These are phyloP conservation scores for Acanthurus tractus DNA, from an alignment of 2,797 vertebrate species.

Conservation along the genomic window DNA sequence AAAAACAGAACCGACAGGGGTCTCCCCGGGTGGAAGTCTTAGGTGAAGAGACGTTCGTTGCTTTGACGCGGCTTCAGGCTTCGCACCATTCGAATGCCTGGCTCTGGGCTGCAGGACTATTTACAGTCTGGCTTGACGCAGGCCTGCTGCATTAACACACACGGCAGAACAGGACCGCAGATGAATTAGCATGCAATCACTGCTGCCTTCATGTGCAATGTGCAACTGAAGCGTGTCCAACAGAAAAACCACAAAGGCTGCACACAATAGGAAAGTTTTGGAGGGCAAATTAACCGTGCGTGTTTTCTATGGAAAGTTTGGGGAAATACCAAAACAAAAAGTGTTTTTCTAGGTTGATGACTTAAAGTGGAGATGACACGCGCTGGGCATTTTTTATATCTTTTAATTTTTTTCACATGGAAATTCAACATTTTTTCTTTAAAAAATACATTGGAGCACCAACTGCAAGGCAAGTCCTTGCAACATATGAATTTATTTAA, in stretches of 20 bases:
- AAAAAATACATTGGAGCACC: neutral
- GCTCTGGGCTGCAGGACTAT: constrained; percentile 71
- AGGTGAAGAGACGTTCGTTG: constrained; percentile 38
- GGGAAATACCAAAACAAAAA: constrained; percentile 59
- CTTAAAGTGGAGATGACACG: constrained; percentile 40
- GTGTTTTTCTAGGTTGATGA: constrained; percentile 36
- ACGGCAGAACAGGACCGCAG: constrained; percentile 66
- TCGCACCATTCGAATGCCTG: constrained; percentile 55
- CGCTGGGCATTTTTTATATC: constrained; percentile 15
- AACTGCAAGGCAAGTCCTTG: neutral
- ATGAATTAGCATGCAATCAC: constrained; percentile 77
- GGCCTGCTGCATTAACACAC: constrained; percentile 80
- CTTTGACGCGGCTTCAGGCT: constrained; percentile 61
- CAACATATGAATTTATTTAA: neutral
- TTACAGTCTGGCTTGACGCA: constrained; percentile 79
- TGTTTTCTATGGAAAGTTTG: constrained; percentile 61
- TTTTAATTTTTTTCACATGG: neutral
- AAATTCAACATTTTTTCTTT: neutral
- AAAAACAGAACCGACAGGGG: constrained; percentile 29
- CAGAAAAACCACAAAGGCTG: constrained; percentile 65
- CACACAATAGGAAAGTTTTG: constrained; percentile 71
- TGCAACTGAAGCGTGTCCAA: constrained; percentile 70
- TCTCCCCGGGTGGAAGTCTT: constrained; percentile 27
- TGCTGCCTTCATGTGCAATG: constrained; percentile 68
- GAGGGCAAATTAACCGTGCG: constrained; percentile 54